phyloP scores from a whole-genome alignment of 2,113 vertebrate species.

The Calypte anna region DNA sequence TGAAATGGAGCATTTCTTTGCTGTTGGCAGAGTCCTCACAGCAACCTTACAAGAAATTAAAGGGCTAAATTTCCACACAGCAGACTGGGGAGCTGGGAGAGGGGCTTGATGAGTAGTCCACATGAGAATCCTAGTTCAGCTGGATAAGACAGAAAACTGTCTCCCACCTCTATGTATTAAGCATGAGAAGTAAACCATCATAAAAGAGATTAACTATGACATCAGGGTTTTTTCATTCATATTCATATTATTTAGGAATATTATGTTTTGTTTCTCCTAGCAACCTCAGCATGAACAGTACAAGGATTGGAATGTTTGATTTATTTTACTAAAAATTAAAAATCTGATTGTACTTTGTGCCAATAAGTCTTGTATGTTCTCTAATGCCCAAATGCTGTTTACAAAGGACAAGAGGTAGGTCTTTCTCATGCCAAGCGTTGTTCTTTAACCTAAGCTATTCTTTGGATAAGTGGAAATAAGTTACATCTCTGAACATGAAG shows the following conservation, averaged over 20 bases:
- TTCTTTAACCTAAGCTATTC: neutral
- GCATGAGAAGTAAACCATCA: neutral
- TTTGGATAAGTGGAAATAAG: neutral
- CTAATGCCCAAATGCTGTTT: neutral
- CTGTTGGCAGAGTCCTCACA: neutral
- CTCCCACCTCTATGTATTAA: neutral
- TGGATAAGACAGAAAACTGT: neutral
- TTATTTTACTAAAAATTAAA: neutral
- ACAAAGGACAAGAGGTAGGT: neutral
- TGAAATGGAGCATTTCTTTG: neutral
- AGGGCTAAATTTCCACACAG: neutral
- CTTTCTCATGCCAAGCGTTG: neutral
- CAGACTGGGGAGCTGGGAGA: neutral
- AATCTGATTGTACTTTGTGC: neutral
- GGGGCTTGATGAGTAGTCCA: fast-evolving
- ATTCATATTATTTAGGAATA: neutral
- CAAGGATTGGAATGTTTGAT: neutral
- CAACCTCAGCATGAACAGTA: neutral
- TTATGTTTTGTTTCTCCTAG: neutral
- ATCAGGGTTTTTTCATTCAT: neutral
- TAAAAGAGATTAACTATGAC: neutral
- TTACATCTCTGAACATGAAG: neutral
- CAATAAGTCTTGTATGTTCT: neutral
- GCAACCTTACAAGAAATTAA: neutral
- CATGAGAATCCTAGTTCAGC: neutral